Conservation (phyloP, 2,113 vertebrate species). For the Ctenomys sociabilis region DNA sequence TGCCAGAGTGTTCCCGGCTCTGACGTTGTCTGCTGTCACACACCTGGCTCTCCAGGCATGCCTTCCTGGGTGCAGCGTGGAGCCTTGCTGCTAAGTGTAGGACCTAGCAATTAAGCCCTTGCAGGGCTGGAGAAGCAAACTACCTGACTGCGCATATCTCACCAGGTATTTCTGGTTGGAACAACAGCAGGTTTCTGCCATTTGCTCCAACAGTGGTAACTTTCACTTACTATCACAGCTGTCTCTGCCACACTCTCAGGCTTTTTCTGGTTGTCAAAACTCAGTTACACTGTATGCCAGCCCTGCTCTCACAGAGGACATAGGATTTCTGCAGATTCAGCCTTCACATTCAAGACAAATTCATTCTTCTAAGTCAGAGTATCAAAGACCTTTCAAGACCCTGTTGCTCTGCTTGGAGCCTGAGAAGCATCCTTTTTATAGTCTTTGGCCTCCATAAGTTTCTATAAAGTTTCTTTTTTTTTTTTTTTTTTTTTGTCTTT, state of each 20-base stretch:
- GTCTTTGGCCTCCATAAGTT: not conserved
- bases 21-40: not conserved
- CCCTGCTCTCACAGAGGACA: not conserved
- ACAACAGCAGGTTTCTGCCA: not conserved
- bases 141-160: not conserved
- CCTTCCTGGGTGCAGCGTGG: not conserved
- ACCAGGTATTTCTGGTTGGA: not conserved
- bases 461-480: slow-evolving; percentile 12
- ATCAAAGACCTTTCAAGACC: not conserved
- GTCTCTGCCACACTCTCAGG: not conserved
- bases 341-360: not conserved
- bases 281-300: not conserved
- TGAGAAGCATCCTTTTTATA: not conserved
- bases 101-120: not conserved
- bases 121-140: not conserved
- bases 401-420: not conserved
- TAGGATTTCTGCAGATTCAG: not conserved
- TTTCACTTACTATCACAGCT: not conserved
- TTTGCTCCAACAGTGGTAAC: not conserved
- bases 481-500: slow-evolving; percentile 33
- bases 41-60: not conserved
- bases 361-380: not conserved
- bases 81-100: not conserved
- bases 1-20: not conserved
- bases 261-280: not conserved